Conservation (phyloP, 2,888 invertebrate genomes). For the Odontocolon sp. region DNA sequence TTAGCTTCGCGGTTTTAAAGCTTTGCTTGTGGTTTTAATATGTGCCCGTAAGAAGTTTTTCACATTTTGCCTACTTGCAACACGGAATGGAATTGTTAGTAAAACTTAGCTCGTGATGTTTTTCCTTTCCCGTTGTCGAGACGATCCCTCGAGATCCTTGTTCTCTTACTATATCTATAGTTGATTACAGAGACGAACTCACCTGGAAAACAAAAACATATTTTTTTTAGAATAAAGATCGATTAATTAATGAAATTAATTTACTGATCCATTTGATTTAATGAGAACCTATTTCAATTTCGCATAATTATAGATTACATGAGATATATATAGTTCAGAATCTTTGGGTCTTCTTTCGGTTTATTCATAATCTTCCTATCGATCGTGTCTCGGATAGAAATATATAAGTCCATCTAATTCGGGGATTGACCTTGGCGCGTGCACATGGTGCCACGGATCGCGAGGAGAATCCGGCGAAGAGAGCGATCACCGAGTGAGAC, state of each 20-base stretch:
- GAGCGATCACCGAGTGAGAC: slow-evolving; percentile 24
- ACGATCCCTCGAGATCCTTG: background rate
- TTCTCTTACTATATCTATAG: background rate
- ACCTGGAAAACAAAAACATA: slow-evolving; percentile 35
- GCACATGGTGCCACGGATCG: background rate
- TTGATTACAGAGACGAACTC: background rate
- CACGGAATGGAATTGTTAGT: background rate
- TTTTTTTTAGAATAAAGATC: no score
- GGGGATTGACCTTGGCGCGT: background rate
- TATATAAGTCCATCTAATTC: background rate
- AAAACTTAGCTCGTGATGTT: background rate
- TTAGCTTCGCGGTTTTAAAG: slow-evolving; percentile 16
- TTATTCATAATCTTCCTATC: no score
- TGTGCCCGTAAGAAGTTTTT: background rate
- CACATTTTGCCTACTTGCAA: no score
- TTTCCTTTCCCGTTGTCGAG: background rate
- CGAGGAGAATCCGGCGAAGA: background rate
- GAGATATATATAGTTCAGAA: no score
- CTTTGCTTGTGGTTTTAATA: slow-evolving; percentile 12
- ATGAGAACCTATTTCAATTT: no score
- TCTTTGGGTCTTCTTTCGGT: no score
- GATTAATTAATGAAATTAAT: no score
- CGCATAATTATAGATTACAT: no score
- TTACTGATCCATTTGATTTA: no score
- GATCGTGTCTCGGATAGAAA: no score